Percentiles rank a stretch among this genome's conserved stretches.
phyloP scores from a whole-genome alignment of 2,113 vertebrate genomes.

The Colossoma macropomum region DNA sequence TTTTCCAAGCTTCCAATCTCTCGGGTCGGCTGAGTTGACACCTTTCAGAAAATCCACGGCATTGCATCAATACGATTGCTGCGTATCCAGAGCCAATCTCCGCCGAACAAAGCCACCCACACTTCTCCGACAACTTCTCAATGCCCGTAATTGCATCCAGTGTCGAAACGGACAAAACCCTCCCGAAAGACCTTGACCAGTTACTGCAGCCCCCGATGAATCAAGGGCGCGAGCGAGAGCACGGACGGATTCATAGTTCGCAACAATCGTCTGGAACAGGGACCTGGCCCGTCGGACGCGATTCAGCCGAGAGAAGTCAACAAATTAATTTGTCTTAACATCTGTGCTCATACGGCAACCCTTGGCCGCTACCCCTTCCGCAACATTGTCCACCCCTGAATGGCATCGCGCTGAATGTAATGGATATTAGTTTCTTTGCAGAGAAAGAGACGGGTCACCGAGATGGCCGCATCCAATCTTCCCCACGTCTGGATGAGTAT shows the following conservation, averaged over 20 bases:
- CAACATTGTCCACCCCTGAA: slow-evolving; percentile 1
- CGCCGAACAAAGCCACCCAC: slow-evolving; percentile 56
- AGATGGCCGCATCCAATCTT: not conserved
- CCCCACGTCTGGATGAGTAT: not conserved
- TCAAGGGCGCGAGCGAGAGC: slow-evolving; percentile 17
- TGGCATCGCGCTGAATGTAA: not conserved
- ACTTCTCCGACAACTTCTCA: slow-evolving; percentile 33
- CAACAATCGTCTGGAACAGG: not conserved
- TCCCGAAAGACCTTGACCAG: slow-evolving; percentile 50
- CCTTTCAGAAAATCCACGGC: slow-evolving; percentile 26
- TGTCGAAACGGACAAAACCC: slow-evolving; percentile 31
- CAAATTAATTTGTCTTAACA: slow-evolving; percentile 45
- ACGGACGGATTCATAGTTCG: not conserved
- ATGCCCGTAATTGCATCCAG: slow-evolving; percentile 53
- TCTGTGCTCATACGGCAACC: slow-evolving; percentile 1
- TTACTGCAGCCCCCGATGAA: slow-evolving; percentile 32
- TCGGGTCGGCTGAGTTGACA: slow-evolving; percentile 30
- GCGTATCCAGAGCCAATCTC: slow-evolving; percentile 45
- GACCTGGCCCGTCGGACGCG: slow-evolving; percentile 21
- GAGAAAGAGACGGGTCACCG: not conserved
- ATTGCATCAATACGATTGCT: slow-evolving; percentile 31
- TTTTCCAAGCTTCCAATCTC: slow-evolving; percentile 31
- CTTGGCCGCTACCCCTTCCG: not conserved
- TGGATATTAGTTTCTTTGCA: slow-evolving; percentile 45
- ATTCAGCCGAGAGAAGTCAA: slow-evolving; percentile 27